These are phyloP conservation scores for Glossophaga mutica DNA, from an alignment of 2,797 vertebrate genomes.

Conservation along the genomic window DNA sequence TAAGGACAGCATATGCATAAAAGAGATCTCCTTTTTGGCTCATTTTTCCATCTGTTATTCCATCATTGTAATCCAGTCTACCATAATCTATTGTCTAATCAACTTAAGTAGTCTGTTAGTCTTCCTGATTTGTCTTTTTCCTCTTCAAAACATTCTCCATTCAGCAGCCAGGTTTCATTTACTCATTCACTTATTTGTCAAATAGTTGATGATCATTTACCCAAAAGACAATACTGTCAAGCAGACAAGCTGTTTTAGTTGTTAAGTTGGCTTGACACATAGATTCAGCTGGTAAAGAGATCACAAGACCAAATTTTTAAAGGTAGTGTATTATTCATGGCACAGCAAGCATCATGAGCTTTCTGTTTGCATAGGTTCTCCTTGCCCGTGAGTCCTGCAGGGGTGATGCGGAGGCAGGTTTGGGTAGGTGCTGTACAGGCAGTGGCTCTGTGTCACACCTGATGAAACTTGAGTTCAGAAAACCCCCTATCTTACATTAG, in stretches of 20 bases:
- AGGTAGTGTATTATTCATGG: background rate
- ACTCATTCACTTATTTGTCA: slow-evolving; percentile 39
- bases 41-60: background rate
- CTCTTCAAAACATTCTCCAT: background rate
- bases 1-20: background rate
- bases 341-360: background rate
- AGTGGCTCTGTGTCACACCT: background rate
- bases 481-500: background rate
- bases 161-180: slow-evolving; percentile 2
- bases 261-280: background rate
- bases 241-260: background rate
- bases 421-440: background rate
- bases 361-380: background rate
- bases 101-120: background rate
- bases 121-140: slow-evolving; percentile 10
- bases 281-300: background rate
- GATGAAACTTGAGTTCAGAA: background rate
- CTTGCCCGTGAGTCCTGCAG: background rate
- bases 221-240: slow-evolving; percentile 10
- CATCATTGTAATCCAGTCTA: background rate
- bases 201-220: background rate
- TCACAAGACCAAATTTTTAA: background rate
- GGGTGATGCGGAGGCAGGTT: background rate
- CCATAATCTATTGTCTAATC: background rate
- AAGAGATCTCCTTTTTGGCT: background rate